Percentiles rank a stretch among this genome's conserved stretches.
These are phyloP conservation scores for Sitobion miscanthi DNA, from an alignment of 1,140 invertebrate genomes.

Conservation along the genomic window DNA sequence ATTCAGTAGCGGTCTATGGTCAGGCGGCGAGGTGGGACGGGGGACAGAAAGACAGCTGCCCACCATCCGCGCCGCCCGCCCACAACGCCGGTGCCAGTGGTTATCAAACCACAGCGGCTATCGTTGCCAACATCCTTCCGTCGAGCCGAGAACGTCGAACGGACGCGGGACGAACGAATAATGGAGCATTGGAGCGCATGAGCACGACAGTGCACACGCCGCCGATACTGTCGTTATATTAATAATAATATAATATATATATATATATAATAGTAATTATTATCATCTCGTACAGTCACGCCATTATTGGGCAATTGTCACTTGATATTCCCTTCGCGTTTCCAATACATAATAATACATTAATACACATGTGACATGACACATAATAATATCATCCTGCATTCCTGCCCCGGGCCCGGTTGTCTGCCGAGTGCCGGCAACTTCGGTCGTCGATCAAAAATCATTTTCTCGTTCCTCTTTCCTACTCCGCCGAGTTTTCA, in stretches of 20 bases:
- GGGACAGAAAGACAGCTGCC: neutral
- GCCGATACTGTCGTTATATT: neutral
- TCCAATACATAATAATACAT: neutral
- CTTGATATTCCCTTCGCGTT: conserved; percentile 47
- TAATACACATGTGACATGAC: too few relatives aligned
- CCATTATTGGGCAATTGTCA: conserved; percentile 56
- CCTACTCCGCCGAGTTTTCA: neutral
- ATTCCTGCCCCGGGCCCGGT: too few relatives aligned
- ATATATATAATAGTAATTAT: neutral
- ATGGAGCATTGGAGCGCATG: neutral
- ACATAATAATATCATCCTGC: neutral
- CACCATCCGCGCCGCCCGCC: neutral
- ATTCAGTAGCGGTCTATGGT: neutral
- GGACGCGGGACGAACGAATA: too few relatives aligned
- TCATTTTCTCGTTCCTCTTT: neutral
- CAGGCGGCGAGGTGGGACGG: neutral
- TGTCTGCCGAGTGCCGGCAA: too few relatives aligned
- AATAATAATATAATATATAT: neutral
- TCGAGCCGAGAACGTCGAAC: neutral
- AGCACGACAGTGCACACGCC: neutral
- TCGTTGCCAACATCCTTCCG: conserved; percentile 43
- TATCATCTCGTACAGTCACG: neutral
- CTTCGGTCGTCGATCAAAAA: neutral
- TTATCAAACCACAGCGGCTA: neutral
- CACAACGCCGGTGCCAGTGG: neutral